A percentile compares a stretch with the other conserved stretches of the same genome.
These are phyloP conservation scores for Cyclophora punctaria DNA, from an alignment of 2,888 invertebrate species.

Conservation along the genomic window DNA sequence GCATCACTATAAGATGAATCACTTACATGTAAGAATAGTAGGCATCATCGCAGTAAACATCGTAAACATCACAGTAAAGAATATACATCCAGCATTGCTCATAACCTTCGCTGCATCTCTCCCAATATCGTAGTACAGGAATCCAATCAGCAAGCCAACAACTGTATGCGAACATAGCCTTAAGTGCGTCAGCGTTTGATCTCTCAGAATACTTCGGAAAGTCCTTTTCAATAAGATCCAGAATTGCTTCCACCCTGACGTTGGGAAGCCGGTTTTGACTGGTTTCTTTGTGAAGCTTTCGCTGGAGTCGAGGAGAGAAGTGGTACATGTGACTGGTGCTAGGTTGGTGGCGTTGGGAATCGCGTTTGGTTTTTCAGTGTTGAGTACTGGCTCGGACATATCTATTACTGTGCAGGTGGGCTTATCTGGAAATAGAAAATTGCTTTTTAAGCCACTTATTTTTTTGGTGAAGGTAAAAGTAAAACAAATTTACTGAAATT, in stretches of 20 bases:
- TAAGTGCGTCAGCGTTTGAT: constrained; percentile 92
- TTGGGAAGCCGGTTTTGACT: constrained; percentile 83
- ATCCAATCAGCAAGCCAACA: constrained; percentile 93
- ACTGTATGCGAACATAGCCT: constrained; percentile 89
- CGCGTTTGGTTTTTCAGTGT: constrained; percentile 49
- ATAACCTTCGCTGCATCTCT: constrained; percentile 94
- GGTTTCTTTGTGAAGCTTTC: constrained; percentile 81
- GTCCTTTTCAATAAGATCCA: constrained; percentile 90
- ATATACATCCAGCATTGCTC: constrained; percentile 96
- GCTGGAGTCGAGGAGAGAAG: constrained; percentile 81
- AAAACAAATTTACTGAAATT: not conserved
- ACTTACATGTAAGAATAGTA: constrained; percentile 97
- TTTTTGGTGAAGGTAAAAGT: constrained; percentile 21
- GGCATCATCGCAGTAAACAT: constrained; percentile 99
- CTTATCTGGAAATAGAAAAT: constrained; percentile 46
- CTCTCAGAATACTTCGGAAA: constrained; percentile 86
- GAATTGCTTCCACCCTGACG: constrained; percentile 88
- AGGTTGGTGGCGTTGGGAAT: constrained; percentile 54
- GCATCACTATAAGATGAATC: not conserved
- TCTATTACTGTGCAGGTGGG: constrained; percentile 70
- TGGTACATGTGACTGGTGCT: constrained; percentile 79
- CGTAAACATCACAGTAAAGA: constrained; percentile 96
- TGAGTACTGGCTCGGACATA: constrained; percentile 60
- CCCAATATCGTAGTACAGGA: constrained; percentile 94
- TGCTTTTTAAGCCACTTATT: too few relatives aligned